Percentiles rank a stretch among this genome's conserved stretches.
phyloP scores from a whole-genome alignment of 2,888 invertebrate genomes.

The Dyspetes luteomarginatus region DNA sequence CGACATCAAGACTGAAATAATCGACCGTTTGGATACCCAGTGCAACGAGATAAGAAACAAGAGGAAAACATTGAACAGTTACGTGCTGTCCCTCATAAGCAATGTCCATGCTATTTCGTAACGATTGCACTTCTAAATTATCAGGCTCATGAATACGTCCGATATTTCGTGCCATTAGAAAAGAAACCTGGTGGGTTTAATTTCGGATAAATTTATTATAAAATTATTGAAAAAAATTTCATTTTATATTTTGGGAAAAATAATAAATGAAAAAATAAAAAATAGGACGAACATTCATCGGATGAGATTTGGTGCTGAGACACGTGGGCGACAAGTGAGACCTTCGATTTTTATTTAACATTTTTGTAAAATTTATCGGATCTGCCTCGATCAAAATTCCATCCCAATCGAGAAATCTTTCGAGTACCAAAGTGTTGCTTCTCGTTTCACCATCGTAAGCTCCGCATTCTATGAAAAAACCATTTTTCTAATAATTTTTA shows the following conservation, averaged over 20 bases:
- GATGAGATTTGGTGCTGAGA: constrained; percentile 81
- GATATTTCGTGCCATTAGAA: constrained; percentile 82
- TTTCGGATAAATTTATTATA: not conserved
- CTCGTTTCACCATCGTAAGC: constrained; percentile 85
- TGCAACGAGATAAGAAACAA: constrained; percentile 84
- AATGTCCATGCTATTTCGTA: constrained; percentile 71
- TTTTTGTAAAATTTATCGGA: constrained; percentile 83
- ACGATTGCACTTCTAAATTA: constrained; percentile 45
- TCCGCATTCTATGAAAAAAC: constrained; percentile 85
- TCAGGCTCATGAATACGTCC: constrained; percentile 80
- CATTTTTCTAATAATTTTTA: constrained; percentile 79
- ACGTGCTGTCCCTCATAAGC: constrained; percentile 75
- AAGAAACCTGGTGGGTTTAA: constrained; percentile 80
- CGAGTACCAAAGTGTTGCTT: constrained; percentile 85
- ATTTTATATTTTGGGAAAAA: too few species aligned
- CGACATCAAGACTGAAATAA: constrained; percentile 85
- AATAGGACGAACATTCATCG: constrained; percentile 77
- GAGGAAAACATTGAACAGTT: constrained; percentile 84
- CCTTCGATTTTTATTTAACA: constrained; percentile 83
- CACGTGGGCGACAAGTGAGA: constrained; percentile 84
- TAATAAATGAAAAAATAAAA: too few species aligned
- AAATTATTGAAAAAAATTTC: not conserved
- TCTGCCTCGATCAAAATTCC: constrained; percentile 85
- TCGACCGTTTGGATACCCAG: constrained; percentile 84
- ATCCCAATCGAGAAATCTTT: constrained; percentile 83